A percentile compares a stretch with the other conserved stretches of the same genome.
These are phyloP conservation scores for Poeciliopsis prolifica DNA, from an alignment of 2,113 vertebrate genomes.

Conservation along the genomic window DNA sequence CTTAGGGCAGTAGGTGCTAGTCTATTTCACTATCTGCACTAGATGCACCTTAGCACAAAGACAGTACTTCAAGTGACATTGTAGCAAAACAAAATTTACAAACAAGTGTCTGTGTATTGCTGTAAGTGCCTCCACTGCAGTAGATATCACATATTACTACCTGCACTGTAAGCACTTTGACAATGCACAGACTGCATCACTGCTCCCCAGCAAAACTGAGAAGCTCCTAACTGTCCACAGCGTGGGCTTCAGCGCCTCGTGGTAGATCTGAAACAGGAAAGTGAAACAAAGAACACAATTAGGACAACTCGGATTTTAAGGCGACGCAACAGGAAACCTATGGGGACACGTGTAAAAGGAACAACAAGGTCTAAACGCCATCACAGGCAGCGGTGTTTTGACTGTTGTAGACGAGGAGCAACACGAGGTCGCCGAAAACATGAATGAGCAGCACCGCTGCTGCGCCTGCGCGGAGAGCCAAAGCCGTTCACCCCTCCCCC, in stretches of 20 bases:
- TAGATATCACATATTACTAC: conserved; percentile 97
- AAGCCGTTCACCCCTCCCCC: conserved; percentile 81
- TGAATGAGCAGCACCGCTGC: conserved; percentile 73
- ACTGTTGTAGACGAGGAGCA: conserved; percentile 40
- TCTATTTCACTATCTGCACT: conserved; percentile 99
- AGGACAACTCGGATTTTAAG: not conserved
- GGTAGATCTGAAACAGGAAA: conserved; percentile 21
- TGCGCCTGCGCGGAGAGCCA: conserved; percentile 81
- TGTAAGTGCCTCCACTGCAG: conserved; percentile 99
- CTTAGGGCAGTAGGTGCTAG: conserved; percentile 99
- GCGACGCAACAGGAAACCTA: conserved; percentile 14
- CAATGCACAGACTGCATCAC: conserved; percentile 88
- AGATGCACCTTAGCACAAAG: conserved; percentile 99
- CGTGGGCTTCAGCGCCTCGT: not conserved
- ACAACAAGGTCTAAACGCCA: conserved; percentile 18
- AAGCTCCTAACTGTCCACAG: not conserved
- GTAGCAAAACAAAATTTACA: conserved; percentile 5
- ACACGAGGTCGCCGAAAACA: conserved; percentile 71
- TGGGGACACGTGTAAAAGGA: no score
- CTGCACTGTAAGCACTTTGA: conserved; percentile 99
- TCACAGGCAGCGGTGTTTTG: not conserved
- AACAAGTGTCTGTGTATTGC: conserved; percentile 90
- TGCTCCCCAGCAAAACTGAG: not conserved
- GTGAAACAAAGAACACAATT: not conserved
- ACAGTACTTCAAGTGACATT: conserved; percentile 77